Evolutionary conservation across 2,888 invertebrate species (phyloP), one percentile per base, ranked within the genome.

Genomic region (Parelbella ahira): DNA sequence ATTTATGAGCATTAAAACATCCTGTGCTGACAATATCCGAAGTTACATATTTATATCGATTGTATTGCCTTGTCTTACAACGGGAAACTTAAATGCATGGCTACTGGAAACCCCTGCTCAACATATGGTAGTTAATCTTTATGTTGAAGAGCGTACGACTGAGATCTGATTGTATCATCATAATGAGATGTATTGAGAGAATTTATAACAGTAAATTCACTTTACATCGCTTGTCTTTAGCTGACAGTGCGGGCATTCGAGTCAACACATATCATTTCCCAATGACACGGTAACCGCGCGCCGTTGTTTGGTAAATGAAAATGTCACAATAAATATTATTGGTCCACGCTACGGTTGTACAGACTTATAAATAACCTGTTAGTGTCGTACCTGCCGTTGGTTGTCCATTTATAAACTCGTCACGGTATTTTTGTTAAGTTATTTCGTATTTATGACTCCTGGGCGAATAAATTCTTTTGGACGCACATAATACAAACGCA

Each of bases 211-310:
- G 29, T 30, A 20, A 30, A 30, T 20, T 20, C 19, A 20, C 30
- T 32, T 20, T n/a, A 6, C 10, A 5, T 6, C 21, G 9, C 32
- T n/a, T 21, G 7, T 21, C 32, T 32, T 20, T 11, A 19, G 30
- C 9, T 19, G 12, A 32, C 20, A 20, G 21, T 20, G 7, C 12
- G 21, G 10, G 32, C 32, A 29, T 29, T 19, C 3, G 18, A 33
- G 23, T 33, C 33, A 33, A 33, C 23, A 23, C 23, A 33, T 33
- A 20, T 33, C 11, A 33, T 33, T 33, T 33, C 10, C 8, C 32
- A 33, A 21, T 12, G 32, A 33, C 32, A 33, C 10, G 32, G 19
- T 29, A 18, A 5, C 20, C 18, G 19, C 2, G 5, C 2, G 8
- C 20, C n/a, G 32, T 8, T 33, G 32, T 12, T 33, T 12, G 32